Percentiles rank a stretch among this genome's conserved stretches.
Evolutionary conservation across 2,113 vertebrate species (phyloP).

Genomic region (Geococcyx californianus): DNA sequence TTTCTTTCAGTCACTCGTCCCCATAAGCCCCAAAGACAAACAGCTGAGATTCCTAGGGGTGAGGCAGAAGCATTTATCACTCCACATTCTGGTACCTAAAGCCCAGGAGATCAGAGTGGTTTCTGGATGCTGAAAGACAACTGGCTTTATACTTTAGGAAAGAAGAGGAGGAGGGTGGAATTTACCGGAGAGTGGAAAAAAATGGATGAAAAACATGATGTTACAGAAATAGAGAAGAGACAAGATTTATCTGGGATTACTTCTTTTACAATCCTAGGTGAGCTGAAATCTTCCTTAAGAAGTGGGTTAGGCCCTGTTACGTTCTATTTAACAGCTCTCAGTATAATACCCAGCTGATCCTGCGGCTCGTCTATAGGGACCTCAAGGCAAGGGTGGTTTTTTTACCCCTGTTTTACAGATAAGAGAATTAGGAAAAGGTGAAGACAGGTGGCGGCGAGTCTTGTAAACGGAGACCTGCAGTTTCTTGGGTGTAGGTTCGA

Average conservation of each 20-base stretch:
- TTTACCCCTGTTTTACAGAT: not conserved
- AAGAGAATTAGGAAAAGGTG: not conserved
- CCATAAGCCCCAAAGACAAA: not conserved
- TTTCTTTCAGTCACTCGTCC: not conserved
- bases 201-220: not conserved
- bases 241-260: slow-evolving; percentile 7
- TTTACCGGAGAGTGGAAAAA: not conserved
- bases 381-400: not conserved
- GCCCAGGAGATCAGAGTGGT: not conserved
- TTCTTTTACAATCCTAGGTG: not conserved
- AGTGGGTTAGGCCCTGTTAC: not conserved
- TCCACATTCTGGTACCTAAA: not conserved
- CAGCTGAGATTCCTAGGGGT: not conserved
- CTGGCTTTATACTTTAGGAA: not conserved
- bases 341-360: not conserved
- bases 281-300: not conserved
- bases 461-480: not conserved
- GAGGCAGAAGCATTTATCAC: not conserved
- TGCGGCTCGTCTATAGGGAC: not conserved
- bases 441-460: not conserved
- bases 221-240: not conserved
- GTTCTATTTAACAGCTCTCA: not conserved
- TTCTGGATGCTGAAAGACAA: not conserved
- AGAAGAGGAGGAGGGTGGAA: not conserved
- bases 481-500: not conserved